Conservation (phyloP, 2,797 vertebrate species). For the Channa striata region DNA sequence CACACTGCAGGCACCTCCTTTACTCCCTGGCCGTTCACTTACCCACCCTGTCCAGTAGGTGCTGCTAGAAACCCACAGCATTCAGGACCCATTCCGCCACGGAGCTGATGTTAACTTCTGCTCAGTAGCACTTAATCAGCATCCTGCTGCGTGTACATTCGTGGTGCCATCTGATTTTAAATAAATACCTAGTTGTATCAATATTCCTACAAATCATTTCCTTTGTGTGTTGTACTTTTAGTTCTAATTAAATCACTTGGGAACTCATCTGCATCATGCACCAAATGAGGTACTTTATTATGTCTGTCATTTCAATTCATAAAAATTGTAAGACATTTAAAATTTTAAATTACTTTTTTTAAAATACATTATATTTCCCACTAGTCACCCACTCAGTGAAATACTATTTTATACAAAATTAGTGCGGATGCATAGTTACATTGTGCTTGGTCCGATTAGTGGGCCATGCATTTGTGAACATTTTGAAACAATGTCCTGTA, state of each 20-base stretch:
- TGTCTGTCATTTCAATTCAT: constrained; percentile 50
- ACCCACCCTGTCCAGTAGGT: constrained; percentile 64
- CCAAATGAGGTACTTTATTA: constrained; percentile 43
- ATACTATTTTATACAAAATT: constrained; percentile 9
- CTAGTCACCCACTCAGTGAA: constrained; percentile 38
- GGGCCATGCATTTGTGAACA: neutral
- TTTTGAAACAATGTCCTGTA: neutral
- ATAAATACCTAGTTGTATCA: neutral
- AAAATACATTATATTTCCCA: constrained; percentile 30
- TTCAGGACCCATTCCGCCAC: neutral
- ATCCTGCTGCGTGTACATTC: constrained; percentile 4
- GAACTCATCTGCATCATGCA: constrained; percentile 15
- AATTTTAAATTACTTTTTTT: constrained; percentile 59
- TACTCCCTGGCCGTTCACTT: constrained; percentile 26
- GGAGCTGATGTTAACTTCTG: constrained; percentile 5
- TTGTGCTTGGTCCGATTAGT: neutral
- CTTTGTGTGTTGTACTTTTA: constrained; percentile 1
- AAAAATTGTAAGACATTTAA: constrained; percentile 54
- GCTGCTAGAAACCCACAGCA: constrained; percentile 60
- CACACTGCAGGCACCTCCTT: neutral
- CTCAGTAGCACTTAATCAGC: neutral
- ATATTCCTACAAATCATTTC: neutral
- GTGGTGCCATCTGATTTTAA: neutral
- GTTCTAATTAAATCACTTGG: constrained; percentile 5
- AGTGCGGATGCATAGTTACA: constrained; percentile 15